These are phyloP conservation scores for Brenthis daphne DNA, from an alignment of 2,888 invertebrate species.

Conservation along the genomic window DNA sequence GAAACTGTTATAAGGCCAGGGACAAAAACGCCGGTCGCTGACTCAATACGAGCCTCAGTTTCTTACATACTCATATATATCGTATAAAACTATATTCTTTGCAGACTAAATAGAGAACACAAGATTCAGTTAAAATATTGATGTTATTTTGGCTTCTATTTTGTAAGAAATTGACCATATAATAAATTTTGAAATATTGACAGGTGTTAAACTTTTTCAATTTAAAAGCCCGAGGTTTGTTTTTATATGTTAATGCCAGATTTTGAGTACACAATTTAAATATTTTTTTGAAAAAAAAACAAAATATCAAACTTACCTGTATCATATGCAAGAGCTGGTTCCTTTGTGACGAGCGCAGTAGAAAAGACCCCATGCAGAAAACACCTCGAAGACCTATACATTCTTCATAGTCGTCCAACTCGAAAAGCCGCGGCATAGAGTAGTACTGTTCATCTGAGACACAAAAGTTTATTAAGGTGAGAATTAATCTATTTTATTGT, in stretches of 20 bases:
- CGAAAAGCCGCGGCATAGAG: slow-evolving; percentile 48
- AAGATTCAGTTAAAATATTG: too few species aligned
- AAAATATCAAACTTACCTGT: slow-evolving; percentile 33
- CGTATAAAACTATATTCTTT: too few species aligned
- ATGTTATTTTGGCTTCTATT: too few species aligned
- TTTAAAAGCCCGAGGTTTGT: not conserved
- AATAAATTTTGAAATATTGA: too few species aligned
- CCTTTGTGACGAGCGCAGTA: slow-evolving; percentile 41
- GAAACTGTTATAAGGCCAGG: too few species aligned
- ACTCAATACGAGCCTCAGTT: too few species aligned
- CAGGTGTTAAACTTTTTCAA: too few species aligned
- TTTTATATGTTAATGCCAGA: not conserved
- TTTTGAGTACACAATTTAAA: not conserved
- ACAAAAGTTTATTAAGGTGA: not conserved
- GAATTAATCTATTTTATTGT: not conserved
- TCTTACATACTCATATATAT: too few species aligned
- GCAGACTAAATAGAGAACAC: too few species aligned
- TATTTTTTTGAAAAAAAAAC: not conserved
- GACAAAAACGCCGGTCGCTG: too few species aligned
- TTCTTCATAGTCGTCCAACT: slow-evolving; percentile 51
- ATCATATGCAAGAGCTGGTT: slow-evolving; percentile 36
- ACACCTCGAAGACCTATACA: slow-evolving; percentile 48
- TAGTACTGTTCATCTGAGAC: slow-evolving; percentile 47
- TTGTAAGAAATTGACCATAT: too few species aligned
- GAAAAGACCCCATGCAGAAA: slow-evolving; percentile 53